Base-by-base conservation (phyloP, 2,113 vertebrate genomes). In the Lutjanus erythropterus region DNA sequence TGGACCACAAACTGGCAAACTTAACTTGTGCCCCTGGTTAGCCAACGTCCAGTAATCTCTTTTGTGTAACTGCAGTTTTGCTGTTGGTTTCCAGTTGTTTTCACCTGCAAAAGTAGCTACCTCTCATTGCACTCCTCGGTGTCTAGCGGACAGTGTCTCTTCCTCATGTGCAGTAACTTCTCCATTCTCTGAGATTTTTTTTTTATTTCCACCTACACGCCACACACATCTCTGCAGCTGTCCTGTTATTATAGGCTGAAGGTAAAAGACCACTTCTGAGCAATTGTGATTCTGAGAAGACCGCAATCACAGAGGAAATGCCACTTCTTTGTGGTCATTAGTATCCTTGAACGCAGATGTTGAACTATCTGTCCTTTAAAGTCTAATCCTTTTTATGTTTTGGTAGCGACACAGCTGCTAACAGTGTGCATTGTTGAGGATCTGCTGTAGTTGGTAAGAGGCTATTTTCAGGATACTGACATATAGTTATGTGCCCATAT, bases 1-100 rank as follows among this genome's bases (percentile, higher is more conserved):
- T 81, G 66, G 31, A 82, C 39, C 33, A 62, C 19, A 74, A 75
- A 80, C 42, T 72, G 35, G 58, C 49, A 67, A 85, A 83, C 75
- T 87, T 70, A 73, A 85, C 55, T 87, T 84, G 37, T 74, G 47
- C 29, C 42, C 21, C 72, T 3, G 49, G 66, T 33, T 61, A 79
- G 66, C 53, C 71, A 66, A n/a, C 14, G 7, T 42, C 61, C 27
- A 18, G 19, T 25, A 0, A 9, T 31, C 11, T 60, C 3, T 37
- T 31, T 27, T 5, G 7, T 62, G 49, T 49, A n/a, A 55, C 9
- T 5, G 6, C 23, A 64, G 47, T 62, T 69, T 47, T 59, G 15
- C 4, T 69, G 18, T 44, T 46, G 7, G 5, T 44, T 37, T 55
- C 4, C 16, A 31, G 39, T n/a, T 46, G 33, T 73, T 39, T 42